Conservation (phyloP, 1,140 invertebrate species). For the Aphelenchoides avenae region DNA sequence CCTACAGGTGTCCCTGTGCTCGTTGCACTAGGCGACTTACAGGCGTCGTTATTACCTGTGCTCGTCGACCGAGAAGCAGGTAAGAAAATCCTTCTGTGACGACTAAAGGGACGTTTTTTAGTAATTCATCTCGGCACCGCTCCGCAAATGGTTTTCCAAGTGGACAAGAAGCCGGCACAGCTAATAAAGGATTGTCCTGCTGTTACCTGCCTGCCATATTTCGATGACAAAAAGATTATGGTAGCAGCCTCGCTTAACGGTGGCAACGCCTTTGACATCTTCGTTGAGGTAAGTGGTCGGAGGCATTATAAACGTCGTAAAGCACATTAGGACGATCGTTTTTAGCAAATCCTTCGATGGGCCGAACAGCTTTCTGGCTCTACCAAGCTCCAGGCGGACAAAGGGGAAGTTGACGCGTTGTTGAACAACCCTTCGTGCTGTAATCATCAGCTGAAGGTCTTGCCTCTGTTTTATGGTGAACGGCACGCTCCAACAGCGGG, state of each 20-base stretch:
- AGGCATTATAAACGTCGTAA: not conserved
- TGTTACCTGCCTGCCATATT: conserved; percentile 12
- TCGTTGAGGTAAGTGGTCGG: conserved; percentile 11
- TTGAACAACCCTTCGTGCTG: too few relatives aligned
- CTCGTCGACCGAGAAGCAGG: conserved; percentile 20
- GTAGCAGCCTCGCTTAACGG: conserved; percentile 30
- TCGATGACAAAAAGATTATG: conserved; percentile 11
- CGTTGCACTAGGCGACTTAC: conserved; percentile 21
- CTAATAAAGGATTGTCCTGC: not conserved
- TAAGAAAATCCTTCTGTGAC: conserved; percentile 12
- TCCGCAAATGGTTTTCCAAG: conserved; percentile 19
- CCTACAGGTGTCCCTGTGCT: conserved; percentile 12
- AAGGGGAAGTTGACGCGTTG: not conserved
- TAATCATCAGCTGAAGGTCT: too few relatives aligned
- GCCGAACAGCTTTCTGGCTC: not conserved
- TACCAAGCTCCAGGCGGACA: not conserved
- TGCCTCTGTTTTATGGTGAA: not conserved
- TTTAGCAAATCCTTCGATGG: conserved; percentile 1
- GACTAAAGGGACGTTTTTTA: too few relatives aligned
- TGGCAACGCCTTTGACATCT: conserved; percentile 20
- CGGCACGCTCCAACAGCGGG: not conserved
- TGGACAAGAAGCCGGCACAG: not conserved
- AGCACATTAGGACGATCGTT: not conserved
- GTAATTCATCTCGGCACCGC: conserved; percentile 24
- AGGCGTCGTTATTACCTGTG: conserved; percentile 20